Evolutionary conservation across 2,888 invertebrate species (phyloP).

Genomic region (Conops quadrifasciatus): DNA sequence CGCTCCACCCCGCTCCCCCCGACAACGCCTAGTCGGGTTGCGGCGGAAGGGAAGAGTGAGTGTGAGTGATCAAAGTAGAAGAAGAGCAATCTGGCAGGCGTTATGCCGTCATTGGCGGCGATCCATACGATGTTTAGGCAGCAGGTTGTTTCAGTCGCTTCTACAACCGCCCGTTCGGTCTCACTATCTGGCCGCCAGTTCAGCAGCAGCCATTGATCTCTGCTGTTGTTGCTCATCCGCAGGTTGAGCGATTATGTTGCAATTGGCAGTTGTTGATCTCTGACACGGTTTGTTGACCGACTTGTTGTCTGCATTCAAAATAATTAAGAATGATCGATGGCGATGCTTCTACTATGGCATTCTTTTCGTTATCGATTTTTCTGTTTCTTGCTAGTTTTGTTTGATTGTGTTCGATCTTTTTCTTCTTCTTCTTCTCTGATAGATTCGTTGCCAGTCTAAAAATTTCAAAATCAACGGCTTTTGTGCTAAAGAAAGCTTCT

Average conservation of each 20-base stretch:
- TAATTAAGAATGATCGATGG: constrained; percentile 25
- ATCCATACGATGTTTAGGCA: background rate
- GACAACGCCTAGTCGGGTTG: too few relatives aligned
- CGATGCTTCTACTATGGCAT: background rate
- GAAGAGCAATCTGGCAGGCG: background rate
- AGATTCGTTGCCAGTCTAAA: too few relatives aligned
- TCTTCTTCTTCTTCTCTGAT: too few relatives aligned
- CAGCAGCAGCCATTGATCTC: background rate
- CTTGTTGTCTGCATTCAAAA: constrained; percentile 6
- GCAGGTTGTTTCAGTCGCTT: background rate
- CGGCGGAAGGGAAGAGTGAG: background rate
- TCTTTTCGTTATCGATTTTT: background rate
- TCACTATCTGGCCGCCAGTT: background rate
- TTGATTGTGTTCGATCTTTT: background rate
- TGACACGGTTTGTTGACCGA: constrained; percentile 30
- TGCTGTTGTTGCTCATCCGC: background rate
- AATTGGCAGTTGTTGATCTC: constrained; percentile 28
- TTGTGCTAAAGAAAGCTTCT: too few relatives aligned
- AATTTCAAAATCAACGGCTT: too few relatives aligned
- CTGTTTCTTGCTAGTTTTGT: background rate
- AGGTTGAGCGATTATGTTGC: constrained; percentile 19
- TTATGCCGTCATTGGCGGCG: background rate
- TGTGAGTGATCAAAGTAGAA: background rate
- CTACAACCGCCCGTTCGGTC: background rate
- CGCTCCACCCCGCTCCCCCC: background rate